These are phyloP conservation scores for Standfussiana lucernea DNA, from an alignment of 2,888 invertebrate genomes.

Conservation along the genomic window DNA sequence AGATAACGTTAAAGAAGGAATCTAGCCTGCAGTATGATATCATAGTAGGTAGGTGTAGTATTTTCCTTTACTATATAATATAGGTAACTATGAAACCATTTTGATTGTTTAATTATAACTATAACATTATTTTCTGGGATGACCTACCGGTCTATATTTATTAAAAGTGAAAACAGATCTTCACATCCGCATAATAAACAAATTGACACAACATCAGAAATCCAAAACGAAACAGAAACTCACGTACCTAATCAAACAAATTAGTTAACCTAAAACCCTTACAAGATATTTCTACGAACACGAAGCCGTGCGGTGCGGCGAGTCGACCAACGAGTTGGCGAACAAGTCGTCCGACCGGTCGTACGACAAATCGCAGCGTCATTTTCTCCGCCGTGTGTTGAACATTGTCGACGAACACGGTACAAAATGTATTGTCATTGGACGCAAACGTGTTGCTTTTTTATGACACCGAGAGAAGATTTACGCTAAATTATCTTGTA, in stretches of 20 bases:
- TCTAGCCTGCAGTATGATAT: background rate
- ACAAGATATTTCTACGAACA: slow-evolving; percentile 64
- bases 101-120: background rate
- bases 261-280: slow-evolving; percentile 67
- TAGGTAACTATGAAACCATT: too few relatives aligned
- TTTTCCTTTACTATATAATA: too few relatives aligned
- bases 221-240: slow-evolving; percentile 59
- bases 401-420: slow-evolving; percentile 66
- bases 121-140: background rate
- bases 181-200: background rate
- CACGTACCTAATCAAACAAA: slow-evolving; percentile 67
- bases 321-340: slow-evolving; percentile 41
- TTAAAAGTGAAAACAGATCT: background rate
- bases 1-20: background rate
- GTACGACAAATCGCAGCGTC: slow-evolving; percentile 55
- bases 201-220: slow-evolving; percentile 31
- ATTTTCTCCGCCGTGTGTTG: slow-evolving; percentile 68
- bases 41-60: background rate
- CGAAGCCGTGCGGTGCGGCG: slow-evolving; percentile 58
- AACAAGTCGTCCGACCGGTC: slow-evolving; percentile 47
- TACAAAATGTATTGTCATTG: slow-evolving; percentile 67
- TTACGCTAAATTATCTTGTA: slow-evolving; percentile 69
- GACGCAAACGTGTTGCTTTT: slow-evolving; percentile 65
- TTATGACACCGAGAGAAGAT: slow-evolving; percentile 65
- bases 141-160: background rate